Evolutionary conservation across 2,888 invertebrate species (phyloP), one percentile per base, ranked within the genome.

Genomic region (Drosophila kuntzei): DNA sequence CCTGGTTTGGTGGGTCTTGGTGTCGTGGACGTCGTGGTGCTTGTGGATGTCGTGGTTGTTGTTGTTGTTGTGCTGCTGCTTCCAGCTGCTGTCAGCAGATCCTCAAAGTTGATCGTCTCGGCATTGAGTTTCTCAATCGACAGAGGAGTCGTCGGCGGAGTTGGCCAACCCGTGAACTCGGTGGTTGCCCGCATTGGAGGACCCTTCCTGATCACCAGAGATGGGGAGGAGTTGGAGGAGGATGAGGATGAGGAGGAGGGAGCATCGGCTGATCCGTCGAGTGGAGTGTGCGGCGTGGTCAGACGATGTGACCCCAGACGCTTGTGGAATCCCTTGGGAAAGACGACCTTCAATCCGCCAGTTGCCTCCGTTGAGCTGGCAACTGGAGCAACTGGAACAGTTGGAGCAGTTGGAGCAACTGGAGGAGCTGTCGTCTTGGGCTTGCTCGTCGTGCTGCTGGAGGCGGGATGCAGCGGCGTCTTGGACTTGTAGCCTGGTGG

Each of bases 121-220:
- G 81, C 82, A 12, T 76, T 96, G 50, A 97, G 90, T 90, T 96
- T 96, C 89, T 97, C 97, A 62, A 97, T 96, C 0, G 97, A 96
- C 79, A 97, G 95, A 0, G 97, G 97, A 0, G 97, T 97, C 0
- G 97, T 97, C 1, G 97, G 96, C 6, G 96, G 95, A 0, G 97
- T 96, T 11, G 97, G 97, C 97, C 97, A 97, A 14, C 97, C 97
- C 12, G 97, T 97, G 85, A 97, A 97, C 91, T 97, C 97, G 16
- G 97, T 97, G 8, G 97, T 96, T 20, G 95, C 96, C 95, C 97
- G 95, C 20, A 94, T 94, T 0, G 97, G 97, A 94, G 97, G 97
- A 77, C 97, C 97, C 91, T 96, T 97, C 72, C 95, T 95, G 80
- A 97, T 97, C 54, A 95, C 94, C 6, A 96, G 96, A 0, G 93